Conservation (phyloP, 2,797 vertebrate species). For the Trachurus trachurus region DNA sequence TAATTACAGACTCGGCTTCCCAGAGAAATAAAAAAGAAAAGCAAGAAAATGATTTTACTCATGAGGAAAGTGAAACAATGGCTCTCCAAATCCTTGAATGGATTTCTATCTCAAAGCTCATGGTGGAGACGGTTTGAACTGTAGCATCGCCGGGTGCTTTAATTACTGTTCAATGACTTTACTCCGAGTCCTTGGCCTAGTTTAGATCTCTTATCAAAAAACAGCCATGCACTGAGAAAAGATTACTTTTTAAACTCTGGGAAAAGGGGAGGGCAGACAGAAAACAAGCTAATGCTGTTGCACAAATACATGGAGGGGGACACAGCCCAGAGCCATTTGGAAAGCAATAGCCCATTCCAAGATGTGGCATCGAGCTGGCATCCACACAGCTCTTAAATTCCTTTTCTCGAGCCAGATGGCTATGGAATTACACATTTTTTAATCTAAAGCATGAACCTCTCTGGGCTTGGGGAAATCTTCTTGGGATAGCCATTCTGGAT, state of each 20-base stretch:
- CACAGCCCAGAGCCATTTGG: constrained; percentile 84
- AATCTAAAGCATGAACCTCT: constrained; percentile 89
- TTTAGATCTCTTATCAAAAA: constrained; percentile 85
- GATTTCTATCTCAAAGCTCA: constrained; percentile 83
- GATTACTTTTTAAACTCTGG: constrained; percentile 85
- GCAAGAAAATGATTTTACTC: constrained; percentile 82
- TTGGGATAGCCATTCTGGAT: constrained; percentile 82
- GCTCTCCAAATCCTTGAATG: constrained; percentile 83
- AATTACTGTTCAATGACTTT: constrained; percentile 85
- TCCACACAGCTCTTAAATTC: constrained; percentile 85
- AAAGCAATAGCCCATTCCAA: constrained; percentile 92
- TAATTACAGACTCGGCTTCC: constrained; percentile 82
- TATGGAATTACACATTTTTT: constrained; percentile 90
- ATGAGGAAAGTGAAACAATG: constrained; percentile 83
- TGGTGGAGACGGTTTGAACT: constrained; percentile 76
- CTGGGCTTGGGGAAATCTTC: constrained; percentile 85
- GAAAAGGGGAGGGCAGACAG: constrained; percentile 75
- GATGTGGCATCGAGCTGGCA: constrained; percentile 89
- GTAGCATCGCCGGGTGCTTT: constrained; percentile 76
- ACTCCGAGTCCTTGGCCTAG: constrained; percentile 87
- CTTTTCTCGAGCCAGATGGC: constrained; percentile 91
- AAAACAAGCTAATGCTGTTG: constrained; percentile 81
- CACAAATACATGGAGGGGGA: constrained; percentile 84
- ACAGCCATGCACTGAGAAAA: constrained; percentile 78
- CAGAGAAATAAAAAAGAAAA: constrained; percentile 63